Evolutionary conservation across 2,888 invertebrate genomes (phyloP).

Genomic region (Monoplex corrugatus): DNA sequence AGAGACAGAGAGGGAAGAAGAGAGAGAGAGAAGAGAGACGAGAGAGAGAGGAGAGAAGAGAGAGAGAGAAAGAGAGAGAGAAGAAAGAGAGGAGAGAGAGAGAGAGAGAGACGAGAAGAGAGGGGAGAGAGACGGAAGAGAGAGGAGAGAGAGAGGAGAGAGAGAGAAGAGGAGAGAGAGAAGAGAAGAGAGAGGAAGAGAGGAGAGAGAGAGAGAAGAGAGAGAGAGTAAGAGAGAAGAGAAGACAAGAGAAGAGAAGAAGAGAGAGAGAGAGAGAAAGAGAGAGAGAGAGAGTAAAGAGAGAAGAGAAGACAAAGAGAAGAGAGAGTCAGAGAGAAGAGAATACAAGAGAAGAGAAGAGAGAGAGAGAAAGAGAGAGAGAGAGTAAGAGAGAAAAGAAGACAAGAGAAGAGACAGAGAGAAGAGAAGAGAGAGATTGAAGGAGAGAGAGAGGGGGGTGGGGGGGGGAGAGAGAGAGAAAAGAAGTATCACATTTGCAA

Average conservation of each 20-base stretch:
- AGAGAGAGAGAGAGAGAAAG: neutral
- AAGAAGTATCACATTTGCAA: no score
- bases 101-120: neutral
- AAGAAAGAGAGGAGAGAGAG: neutral
- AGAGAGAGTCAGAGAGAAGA: neutral
- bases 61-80: neutral
- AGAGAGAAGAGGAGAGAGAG: neutral
- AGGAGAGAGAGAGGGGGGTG: no score
- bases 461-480: no score
- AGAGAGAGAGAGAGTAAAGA: neutral
- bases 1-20: neutral
- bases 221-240: neutral
- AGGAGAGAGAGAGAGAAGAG: neutral
- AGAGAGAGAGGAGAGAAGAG: neutral
- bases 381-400: neutral
- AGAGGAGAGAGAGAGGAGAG: neutral
- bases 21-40: neutral
- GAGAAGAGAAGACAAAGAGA: neutral
- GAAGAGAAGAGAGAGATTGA: no score
- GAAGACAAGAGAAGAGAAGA: neutral
- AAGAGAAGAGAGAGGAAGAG: neutral
- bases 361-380: neutral
- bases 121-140: neutral
- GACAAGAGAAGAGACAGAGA: no score
- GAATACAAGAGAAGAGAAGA: neutral